Percentiles rank a stretch among this genome's conserved stretches.
Conservation (phyloP, 2,888 invertebrate genomes). For the Synergus umbraculus region DNA sequence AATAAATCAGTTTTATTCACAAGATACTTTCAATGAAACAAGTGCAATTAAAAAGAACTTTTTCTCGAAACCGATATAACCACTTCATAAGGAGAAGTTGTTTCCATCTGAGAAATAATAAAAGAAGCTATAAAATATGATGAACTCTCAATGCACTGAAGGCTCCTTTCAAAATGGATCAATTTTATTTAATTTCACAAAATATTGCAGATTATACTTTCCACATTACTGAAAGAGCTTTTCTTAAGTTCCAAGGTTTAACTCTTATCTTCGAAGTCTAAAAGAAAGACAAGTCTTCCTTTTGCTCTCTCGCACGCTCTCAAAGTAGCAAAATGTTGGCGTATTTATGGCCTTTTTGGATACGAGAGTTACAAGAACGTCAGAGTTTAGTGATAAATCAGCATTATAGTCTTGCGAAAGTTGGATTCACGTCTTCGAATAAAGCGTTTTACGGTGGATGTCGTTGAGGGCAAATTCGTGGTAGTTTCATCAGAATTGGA, state of each 20-base stretch:
- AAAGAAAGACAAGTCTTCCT: background rate
- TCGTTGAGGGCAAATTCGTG: conserved; percentile 10
- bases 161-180: background rate
- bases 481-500: conserved; percentile 14
- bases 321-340: background rate
- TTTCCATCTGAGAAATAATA: background rate
- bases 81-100: background rate
- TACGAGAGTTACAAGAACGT: background rate
- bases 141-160: background rate
- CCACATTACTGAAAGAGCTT: background rate
- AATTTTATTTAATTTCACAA: conserved; percentile 16
- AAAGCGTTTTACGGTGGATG: conserved; percentile 10
- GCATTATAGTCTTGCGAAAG: conserved; percentile 26
- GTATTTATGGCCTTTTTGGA: conserved; percentile 30
- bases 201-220: conserved; percentile 12
- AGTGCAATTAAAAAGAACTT: conserved; percentile 25
- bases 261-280: background rate
- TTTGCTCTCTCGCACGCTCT: too few species aligned
- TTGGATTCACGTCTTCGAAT: conserved; percentile 9
- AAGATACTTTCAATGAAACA: conserved; percentile 5
- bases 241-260: background rate
- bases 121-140: background rate
- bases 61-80: background rate
- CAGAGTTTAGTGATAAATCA: conserved; percentile 27
- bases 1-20: conserved; percentile 11